These are phyloP conservation scores for Malurus leucopterus DNA, from an alignment of 2,797 vertebrate species.

Conservation along the genomic window DNA sequence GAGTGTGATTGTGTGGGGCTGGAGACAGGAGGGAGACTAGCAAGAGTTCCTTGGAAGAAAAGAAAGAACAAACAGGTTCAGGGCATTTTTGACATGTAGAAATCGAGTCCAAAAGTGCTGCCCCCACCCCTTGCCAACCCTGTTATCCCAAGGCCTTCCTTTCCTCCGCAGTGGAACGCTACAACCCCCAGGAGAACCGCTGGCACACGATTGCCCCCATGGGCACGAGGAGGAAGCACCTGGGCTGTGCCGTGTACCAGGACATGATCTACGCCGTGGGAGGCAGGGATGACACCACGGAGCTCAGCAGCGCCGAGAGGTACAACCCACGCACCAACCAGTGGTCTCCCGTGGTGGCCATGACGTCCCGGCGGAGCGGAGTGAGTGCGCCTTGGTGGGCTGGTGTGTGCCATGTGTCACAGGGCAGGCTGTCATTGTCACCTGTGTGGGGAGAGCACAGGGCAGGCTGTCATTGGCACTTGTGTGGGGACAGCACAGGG, in stretches of 20 bases:
- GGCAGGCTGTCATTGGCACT: background rate
- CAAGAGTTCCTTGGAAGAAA: background rate
- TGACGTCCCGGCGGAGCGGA: conserved; percentile 96
- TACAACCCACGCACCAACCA: conserved; percentile 98
- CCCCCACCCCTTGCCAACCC: background rate
- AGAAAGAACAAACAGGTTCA: background rate
- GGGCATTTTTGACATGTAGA: background rate
- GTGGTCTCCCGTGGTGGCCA: conserved; percentile 97
- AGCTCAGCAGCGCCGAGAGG: conserved; percentile 94
- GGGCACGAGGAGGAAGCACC: conserved; percentile 95
- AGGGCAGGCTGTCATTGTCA: background rate
- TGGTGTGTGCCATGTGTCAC: fast-evolving
- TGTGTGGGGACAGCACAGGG: background rate
- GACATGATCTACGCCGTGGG: conserved; percentile 99
- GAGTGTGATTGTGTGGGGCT: background rate
- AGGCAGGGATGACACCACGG: conserved; percentile 94
- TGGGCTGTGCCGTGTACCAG: conserved; percentile 97
- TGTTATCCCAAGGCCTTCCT: background rate
- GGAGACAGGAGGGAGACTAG: background rate
- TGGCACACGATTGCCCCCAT: conserved; percentile 98
- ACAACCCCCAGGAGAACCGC: conserved; percentile 97
- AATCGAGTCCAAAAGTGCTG: background rate
- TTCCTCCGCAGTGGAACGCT: conserved; percentile 81
- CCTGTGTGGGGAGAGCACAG: background rate
- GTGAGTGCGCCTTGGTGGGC: conserved; percentile 69